These are phyloP conservation scores for Mus spicilegus DNA, from an alignment of 2,113 vertebrate genomes.

Conservation along the genomic window DNA sequence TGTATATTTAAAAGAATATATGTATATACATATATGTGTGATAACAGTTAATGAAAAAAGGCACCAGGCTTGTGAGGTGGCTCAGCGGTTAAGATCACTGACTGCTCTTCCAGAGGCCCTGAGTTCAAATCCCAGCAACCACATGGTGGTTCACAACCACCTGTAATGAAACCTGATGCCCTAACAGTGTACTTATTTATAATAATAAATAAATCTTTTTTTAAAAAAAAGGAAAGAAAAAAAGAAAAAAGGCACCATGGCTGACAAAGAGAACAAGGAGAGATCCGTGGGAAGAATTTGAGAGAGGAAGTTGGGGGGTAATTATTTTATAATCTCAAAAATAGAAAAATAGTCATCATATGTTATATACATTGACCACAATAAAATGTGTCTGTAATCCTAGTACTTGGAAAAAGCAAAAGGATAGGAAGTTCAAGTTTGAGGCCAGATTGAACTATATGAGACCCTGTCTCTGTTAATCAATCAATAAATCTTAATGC, in stretches of 20 bases:
- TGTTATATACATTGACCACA: neutral
- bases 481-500: neutral
- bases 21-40: neutral
- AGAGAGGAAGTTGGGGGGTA: neutral
- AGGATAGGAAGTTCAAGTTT: neutral
- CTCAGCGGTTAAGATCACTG: too few relatives aligned
- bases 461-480: neutral
- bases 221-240: too few relatives aligned
- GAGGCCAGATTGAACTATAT: neutral
- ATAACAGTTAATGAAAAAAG: neutral
- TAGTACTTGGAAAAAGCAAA: neutral
- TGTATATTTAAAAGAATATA: neutral
- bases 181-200: too few relatives aligned
- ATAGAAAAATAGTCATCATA: neutral
- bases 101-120: too few relatives aligned
- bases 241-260: neutral
- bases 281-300: neutral
- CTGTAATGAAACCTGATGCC: too few relatives aligned
- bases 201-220: too few relatives aligned
- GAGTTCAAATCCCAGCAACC: too few relatives aligned
- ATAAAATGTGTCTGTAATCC: neutral
- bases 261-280: neutral
- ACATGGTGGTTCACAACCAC: too few relatives aligned
- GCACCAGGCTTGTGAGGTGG: too few relatives aligned
- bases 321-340: neutral